These are phyloP conservation scores for Brienomyrus longianalis DNA, from an alignment of 2,113 vertebrate species.

Conservation along the genomic window DNA sequence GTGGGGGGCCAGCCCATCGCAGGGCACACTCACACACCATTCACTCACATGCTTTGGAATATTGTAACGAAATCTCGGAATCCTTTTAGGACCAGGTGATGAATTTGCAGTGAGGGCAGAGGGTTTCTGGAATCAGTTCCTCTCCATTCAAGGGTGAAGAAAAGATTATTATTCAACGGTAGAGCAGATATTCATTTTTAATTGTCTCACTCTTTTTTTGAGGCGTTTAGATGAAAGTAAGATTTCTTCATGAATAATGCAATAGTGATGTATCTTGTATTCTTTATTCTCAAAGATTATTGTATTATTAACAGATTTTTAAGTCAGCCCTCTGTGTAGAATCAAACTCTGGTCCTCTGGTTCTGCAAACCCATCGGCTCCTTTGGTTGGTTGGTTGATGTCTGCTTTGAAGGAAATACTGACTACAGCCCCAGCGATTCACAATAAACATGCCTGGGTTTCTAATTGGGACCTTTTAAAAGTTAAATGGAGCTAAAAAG, in stretches of 20 bases:
- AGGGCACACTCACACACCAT: no score
- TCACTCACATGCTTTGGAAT: not conserved
- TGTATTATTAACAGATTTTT: not conserved
- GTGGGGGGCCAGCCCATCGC: no score
- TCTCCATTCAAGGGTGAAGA: not conserved
- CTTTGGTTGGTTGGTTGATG: not conserved
- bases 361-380: not conserved
- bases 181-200: not conserved
- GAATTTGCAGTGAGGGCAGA: not conserved
- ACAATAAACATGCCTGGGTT: not conserved
- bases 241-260: slow-evolving; percentile 13
- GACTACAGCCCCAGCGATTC: not conserved
- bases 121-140: not conserved
- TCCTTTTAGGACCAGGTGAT: not conserved
- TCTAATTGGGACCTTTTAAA: not conserved
- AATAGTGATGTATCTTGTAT: not conserved
- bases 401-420: not conserved
- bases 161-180: not conserved
- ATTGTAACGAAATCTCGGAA: not conserved
- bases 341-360: not conserved
- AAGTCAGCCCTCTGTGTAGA: not conserved
- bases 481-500: not conserved
- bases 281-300: not conserved
- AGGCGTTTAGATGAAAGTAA: not conserved
- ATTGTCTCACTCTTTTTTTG: not conserved